Conservation (phyloP, 1,140 invertebrate species). For the Drosophila willistoni region DNA sequence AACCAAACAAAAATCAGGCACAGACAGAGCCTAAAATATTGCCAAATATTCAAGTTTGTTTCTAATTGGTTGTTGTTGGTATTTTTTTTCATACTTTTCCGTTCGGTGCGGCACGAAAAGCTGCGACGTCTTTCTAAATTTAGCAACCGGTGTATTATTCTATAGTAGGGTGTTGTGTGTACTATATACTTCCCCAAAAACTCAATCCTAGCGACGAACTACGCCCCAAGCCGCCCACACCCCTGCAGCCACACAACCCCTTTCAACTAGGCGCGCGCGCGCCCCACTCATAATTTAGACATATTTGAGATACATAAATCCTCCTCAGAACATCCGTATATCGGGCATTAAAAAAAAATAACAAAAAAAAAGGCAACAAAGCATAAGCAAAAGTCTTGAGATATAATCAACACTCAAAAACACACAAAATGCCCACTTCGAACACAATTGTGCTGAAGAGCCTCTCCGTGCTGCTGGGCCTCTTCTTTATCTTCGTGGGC, state of each 20-base stretch:
- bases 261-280: conserved; percentile 24
- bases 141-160: conserved; percentile 71
- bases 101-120: conserved; percentile 48
- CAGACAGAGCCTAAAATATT: conserved; percentile 49
- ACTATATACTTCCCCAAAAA: conserved; percentile 47
- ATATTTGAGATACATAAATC: conserved; percentile 42
- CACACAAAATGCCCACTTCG: conserved; percentile 74
- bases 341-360: neutral
- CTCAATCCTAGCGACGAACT: conserved; percentile 19
- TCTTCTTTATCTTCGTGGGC: conserved; percentile 98
- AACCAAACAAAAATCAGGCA: neutral
- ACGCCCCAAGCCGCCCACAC: conserved; percentile 12
- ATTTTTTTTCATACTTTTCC: conserved; percentile 43
- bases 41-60: conserved; percentile 70
- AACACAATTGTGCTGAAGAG: conserved; percentile 92
- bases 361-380: neutral
- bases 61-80: conserved; percentile 52
- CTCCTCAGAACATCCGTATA: neutral
- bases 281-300: conserved; percentile 41
- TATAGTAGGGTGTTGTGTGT: conserved; percentile 63
- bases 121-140: conserved; percentile 69
- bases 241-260: neutral
- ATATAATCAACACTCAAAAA: conserved; percentile 17
- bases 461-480: conserved; percentile 94
- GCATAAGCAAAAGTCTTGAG: neutral